Percentiles rank a stretch among this genome's conserved stretches.
These are phyloP conservation scores for Allygus modestus DNA, from an alignment of 2,888 invertebrate species.

Conservation along the genomic window DNA sequence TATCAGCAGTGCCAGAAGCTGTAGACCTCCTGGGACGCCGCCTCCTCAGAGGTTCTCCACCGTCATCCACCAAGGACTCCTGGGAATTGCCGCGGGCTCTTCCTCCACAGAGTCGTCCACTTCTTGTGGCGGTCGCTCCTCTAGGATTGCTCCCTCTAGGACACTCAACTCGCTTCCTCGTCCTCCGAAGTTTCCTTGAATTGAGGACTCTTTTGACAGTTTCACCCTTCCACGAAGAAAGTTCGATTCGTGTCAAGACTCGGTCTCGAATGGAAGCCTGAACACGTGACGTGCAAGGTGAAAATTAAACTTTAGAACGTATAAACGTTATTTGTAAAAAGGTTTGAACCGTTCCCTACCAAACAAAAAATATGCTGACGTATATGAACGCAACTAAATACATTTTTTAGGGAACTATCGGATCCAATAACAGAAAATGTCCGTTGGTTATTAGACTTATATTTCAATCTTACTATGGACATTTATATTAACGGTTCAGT, in stretches of 20 bases:
- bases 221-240: background rate
- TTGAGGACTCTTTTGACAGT: background rate
- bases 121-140: background rate
- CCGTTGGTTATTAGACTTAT: no score
- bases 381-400: no score
- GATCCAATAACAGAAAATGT: no score
- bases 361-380: no score
- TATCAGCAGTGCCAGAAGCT: background rate
- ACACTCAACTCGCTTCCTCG: no score
- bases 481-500: no score
- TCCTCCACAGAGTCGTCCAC: conserved; percentile 69
- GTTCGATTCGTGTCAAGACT: background rate
- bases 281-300: conserved; percentile 28
- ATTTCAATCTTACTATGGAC: no score
- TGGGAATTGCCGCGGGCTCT: conserved; percentile 72
- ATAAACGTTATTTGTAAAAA: no score
- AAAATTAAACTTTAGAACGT: background rate
- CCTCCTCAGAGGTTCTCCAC: conserved; percentile 65
- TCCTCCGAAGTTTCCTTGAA: background rate
- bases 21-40: conserved; percentile 3
- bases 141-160: no score
- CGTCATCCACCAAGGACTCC: conserved; percentile 74
- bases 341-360: no score
- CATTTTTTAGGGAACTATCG: no score
- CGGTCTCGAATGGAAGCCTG: background rate